Evolutionary conservation across 1,140 invertebrate genomes (phyloP).

Genomic region (Drosophila arizonae): DNA sequence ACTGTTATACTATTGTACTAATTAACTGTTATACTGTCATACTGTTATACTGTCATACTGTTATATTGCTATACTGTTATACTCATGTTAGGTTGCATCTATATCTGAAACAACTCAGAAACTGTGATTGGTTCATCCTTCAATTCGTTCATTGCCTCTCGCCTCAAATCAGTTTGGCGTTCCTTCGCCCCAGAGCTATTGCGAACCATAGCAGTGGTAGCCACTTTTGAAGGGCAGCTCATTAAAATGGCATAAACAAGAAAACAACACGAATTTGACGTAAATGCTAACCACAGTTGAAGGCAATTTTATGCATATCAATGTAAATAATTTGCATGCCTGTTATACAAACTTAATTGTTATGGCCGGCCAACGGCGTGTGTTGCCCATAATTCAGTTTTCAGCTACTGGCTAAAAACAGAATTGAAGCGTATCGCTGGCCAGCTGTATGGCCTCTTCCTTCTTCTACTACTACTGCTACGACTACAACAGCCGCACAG

Average conservation of each 20-base stretch:
- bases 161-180: constrained; percentile 20
- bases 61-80: constrained; percentile 2
- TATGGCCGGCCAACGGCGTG: constrained; percentile 10
- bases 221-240: constrained; percentile 37
- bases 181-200: constrained; percentile 25
- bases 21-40: not conserved
- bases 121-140: constrained; percentile 29
- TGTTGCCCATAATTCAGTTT: constrained; percentile 31
- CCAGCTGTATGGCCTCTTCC: constrained; percentile 27
- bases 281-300: constrained; percentile 49
- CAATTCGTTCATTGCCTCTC: constrained; percentile 28
- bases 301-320: constrained; percentile 52
- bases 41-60: not conserved
- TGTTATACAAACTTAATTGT: constrained; percentile 41
- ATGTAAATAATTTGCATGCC: constrained; percentile 51
- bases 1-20: not conserved
- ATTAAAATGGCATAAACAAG: constrained; percentile 19
- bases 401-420: constrained; percentile 26
- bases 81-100: not conserved
- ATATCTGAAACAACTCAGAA: not conserved
- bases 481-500: not conserved
- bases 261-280: constrained; percentile 5
- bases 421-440: constrained; percentile 20
- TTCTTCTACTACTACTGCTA: constrained; percentile 19
- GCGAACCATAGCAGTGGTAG: not conserved